Percentiles rank a stretch among this genome's conserved stretches.
Evolutionary conservation across 2,113 vertebrate species (phyloP).

Genomic region (Sclerurus mexicanus): DNA sequence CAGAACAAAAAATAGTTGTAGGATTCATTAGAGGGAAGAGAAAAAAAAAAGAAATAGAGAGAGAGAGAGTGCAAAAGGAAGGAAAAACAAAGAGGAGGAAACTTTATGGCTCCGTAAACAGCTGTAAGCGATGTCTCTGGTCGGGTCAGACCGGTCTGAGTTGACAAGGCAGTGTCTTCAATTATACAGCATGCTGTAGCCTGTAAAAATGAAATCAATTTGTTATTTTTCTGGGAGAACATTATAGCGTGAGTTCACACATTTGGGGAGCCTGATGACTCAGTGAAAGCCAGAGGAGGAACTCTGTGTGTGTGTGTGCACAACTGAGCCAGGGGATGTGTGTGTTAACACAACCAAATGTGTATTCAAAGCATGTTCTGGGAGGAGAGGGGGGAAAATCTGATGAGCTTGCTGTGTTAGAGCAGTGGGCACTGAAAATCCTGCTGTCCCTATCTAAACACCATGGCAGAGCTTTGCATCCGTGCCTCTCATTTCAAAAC

Average conservation of each 20-base stretch:
- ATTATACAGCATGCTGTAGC: conserved; percentile 73
- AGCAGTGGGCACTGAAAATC: background rate
- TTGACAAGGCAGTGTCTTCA: conserved; percentile 74
- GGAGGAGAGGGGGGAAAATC: background rate
- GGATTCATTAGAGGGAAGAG: background rate
- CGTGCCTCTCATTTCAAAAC: background rate
- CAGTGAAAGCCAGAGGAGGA: conserved; percentile 32
- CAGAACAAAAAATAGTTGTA: background rate
- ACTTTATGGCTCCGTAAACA: conserved; percentile 67
- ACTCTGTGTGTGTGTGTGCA: background rate
- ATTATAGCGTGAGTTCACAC: conserved; percentile 59
- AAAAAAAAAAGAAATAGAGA: background rate
- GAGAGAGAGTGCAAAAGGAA: conserved; percentile 25
- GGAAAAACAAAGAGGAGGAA: conserved; percentile 65
- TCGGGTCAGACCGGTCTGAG: conserved; percentile 73
- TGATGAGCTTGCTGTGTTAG: accelerated
- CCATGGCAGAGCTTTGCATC: background rate
- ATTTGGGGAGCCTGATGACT: conserved; percentile 54
- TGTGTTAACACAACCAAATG: background rate
- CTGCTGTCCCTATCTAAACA: background rate
- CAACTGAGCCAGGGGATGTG: background rate
- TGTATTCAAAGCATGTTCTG: background rate
- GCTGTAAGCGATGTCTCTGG: conserved; percentile 73
- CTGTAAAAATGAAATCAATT: conserved; percentile 75
- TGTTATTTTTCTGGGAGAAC: conserved; percentile 68